A percentile compares a stretch with the other conserved stretches of the same genome.
Conservation (phyloP, 1,140 invertebrate genomes). For the Galleria mellonella region DNA sequence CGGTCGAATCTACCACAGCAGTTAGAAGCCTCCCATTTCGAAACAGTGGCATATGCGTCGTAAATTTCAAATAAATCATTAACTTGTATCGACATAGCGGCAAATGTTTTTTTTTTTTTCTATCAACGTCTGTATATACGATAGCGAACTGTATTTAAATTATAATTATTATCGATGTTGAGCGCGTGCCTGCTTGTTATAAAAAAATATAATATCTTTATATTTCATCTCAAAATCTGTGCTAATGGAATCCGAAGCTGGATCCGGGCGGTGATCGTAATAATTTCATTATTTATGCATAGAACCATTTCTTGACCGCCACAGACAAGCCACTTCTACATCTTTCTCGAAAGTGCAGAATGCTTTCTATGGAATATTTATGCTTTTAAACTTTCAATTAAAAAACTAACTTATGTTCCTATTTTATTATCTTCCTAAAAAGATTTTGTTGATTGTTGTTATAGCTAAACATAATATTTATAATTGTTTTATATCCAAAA, state of each 20-base stretch:
- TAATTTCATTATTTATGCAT: conserved; percentile 21
- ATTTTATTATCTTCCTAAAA: too few relatives aligned
- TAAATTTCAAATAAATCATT: conserved; percentile 4
- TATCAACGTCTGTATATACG: too few relatives aligned
- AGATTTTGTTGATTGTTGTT: too few relatives aligned
- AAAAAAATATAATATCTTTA: background rate
- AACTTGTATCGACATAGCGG: background rate
- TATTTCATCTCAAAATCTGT: conserved; percentile 6
- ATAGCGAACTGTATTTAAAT: too few relatives aligned
- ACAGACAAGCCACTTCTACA: conserved; percentile 6
- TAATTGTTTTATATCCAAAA: too few relatives aligned
- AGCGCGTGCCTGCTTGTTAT: too few relatives aligned
- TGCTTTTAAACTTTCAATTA: too few relatives aligned
- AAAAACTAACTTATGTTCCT: too few relatives aligned
- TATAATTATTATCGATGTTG: too few relatives aligned
- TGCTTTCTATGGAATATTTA: too few relatives aligned
- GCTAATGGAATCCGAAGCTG: conserved; percentile 4
- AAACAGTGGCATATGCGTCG: conserved; percentile 2
- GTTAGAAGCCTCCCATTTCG: background rate
- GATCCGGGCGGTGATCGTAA: conserved; percentile 8
- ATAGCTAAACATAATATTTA: too few relatives aligned
- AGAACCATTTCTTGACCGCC: conserved; percentile 10
- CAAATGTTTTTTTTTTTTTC: background rate
- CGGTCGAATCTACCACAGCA: too few relatives aligned
- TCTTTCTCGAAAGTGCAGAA: conserved; percentile 4